A percentile compares a stretch with the other conserved stretches of the same genome.
Evolutionary conservation across 2,888 invertebrate species (phyloP).

Genomic region (Perizoma flavofasciatum): DNA sequence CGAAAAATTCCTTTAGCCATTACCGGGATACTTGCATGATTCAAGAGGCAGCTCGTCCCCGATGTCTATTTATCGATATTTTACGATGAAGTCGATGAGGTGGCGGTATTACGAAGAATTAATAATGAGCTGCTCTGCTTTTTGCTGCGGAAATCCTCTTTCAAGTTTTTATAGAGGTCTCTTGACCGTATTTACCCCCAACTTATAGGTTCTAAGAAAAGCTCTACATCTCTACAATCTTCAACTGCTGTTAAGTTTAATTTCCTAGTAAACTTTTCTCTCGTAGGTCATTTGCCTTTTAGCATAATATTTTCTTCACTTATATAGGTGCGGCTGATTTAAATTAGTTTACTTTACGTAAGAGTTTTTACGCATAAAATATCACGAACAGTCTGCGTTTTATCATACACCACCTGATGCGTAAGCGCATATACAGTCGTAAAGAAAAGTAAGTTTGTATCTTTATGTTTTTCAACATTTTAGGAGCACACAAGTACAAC

Average conservation of each 20-base stretch:
- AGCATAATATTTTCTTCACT: too few relatives aligned
- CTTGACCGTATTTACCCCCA: too few relatives aligned
- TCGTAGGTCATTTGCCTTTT: too few relatives aligned
- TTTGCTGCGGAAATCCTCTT: not conserved
- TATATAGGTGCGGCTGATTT: not conserved
- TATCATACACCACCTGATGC: constrained; percentile 19
- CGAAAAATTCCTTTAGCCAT: constrained; percentile 59
- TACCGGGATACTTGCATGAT: constrained; percentile 57
- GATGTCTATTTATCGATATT: constrained; percentile 33
- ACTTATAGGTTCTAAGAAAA: not conserved
- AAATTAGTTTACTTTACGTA: constrained; percentile 14
- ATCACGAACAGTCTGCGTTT: constrained; percentile 17
- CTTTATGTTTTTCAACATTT: not conserved
- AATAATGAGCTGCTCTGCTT: constrained; percentile 12
- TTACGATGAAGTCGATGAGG: constrained; percentile 13
- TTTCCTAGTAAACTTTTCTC: not conserved
- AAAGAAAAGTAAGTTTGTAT: not conserved
- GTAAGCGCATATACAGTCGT: constrained; percentile 13
- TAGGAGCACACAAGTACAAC: too few relatives aligned
- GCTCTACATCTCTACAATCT: not conserved
- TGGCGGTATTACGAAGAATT: constrained; percentile 10
- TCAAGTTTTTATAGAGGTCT: too few relatives aligned
- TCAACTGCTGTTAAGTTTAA: not conserved
- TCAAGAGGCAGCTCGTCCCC: constrained; percentile 41
- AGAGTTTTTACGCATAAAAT: constrained; percentile 18